Conservation (phyloP, 2,797 vertebrate species). For the Scleropages formosus region DNA sequence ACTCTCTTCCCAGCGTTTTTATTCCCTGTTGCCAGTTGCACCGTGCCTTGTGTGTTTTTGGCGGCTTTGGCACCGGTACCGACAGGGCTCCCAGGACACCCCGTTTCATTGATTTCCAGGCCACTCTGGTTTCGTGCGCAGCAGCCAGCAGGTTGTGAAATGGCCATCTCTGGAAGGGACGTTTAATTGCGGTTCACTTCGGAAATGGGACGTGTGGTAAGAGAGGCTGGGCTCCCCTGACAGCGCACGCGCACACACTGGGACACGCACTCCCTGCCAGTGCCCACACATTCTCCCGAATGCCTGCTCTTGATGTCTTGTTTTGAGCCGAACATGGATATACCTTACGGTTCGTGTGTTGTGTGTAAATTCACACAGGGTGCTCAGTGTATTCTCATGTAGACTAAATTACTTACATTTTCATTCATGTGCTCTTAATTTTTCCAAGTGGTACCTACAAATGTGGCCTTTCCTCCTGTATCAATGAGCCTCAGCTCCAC, state of each 20-base stretch:
- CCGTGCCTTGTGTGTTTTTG: not conserved
- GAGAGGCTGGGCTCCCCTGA: not conserved
- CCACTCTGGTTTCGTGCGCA: not conserved
- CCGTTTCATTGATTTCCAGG: constrained; percentile 17
- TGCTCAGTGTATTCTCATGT: no score
- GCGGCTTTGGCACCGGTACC: not conserved
- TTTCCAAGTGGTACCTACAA: no score
- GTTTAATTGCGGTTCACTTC: constrained; percentile 6
- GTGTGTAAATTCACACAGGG: no score
- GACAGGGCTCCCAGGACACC: not conserved
- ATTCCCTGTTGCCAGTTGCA: not conserved
- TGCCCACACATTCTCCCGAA: no score
- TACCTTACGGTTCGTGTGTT: no score
- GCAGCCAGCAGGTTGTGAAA: constrained; percentile 19
- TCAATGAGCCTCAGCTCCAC: constrained; percentile 40
- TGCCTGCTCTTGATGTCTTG: no score
- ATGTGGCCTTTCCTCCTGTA: constrained; percentile 52
- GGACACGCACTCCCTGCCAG: not conserved
- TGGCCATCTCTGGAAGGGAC: constrained; percentile 8
- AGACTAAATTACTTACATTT: no score
- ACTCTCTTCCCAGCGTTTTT: constrained; percentile 12
- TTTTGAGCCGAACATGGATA: not conserved
- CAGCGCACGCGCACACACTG: no score
- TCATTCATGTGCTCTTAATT: no score
- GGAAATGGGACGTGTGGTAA: not conserved